Percentiles rank a stretch among this genome's conserved stretches.
Evolutionary conservation across 2,888 invertebrate genomes (phyloP).

Genomic region (Dinocampus coccinellae): DNA sequence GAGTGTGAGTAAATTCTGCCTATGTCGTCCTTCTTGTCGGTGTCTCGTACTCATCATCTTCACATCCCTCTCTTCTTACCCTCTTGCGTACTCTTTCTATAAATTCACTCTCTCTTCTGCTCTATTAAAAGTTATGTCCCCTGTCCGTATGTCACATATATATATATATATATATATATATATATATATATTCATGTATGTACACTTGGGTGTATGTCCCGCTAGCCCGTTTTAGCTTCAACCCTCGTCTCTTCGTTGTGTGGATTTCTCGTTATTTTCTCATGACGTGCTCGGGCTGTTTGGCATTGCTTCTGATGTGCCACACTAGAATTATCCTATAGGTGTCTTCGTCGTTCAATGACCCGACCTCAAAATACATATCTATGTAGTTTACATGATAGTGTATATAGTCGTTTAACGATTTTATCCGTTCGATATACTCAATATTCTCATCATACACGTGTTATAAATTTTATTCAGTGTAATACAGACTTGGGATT

Average conservation of each 20-base stretch:
- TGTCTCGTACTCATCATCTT: background rate
- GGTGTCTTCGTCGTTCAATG: conserved; percentile 40
- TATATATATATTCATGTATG: background rate
- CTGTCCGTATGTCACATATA: too few relatives aligned
- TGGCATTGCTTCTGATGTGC: conserved; percentile 10
- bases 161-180: background rate
- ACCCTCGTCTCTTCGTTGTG: background rate
- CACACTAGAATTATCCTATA: background rate
- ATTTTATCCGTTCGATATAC: background rate
- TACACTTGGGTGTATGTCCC: background rate
- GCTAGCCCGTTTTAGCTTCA: background rate
- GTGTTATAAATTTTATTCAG: background rate
- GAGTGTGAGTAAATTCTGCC: conserved; percentile 36
- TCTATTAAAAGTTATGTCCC: background rate
- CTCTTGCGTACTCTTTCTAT: too few relatives aligned
- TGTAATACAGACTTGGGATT: background rate
- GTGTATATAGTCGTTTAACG: background rate
- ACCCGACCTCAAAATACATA: conserved; percentile 34
- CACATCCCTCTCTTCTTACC: too few relatives aligned
- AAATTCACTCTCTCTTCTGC: background rate
- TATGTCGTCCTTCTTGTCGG: conserved; percentile 22
- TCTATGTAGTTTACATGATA: background rate
- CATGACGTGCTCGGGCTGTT: background rate
- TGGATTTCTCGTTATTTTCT: background rate
- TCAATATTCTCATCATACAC: background rate